phyloP scores from a whole-genome alignment of 1,140 invertebrate species.

The Carposina sasakii region DNA sequence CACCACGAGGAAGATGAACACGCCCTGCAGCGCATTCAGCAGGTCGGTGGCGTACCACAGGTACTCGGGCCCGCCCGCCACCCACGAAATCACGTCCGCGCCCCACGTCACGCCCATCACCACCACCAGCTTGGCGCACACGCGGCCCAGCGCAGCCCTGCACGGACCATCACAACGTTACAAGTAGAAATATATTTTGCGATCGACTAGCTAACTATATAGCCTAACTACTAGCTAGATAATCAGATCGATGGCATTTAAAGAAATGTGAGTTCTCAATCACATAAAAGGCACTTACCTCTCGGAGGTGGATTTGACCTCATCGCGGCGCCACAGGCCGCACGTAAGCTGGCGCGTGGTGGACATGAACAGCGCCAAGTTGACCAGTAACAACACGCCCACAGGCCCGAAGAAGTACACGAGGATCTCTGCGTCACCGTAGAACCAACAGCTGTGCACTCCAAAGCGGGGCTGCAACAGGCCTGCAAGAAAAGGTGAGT shows the following conservation, averaged over 20 bases:
- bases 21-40: conserved; percentile 87
- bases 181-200: no score
- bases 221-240: no score
- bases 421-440: conserved; percentile 83
- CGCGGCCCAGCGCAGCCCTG: conserved; percentile 83
- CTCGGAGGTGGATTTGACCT: conserved; percentile 89
- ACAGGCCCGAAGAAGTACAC: conserved; percentile 89
- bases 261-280: no score
- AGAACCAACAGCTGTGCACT: conserved; percentile 85
- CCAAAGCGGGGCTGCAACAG: conserved; percentile 83
- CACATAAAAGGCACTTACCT: conserved; percentile 76
- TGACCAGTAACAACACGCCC: conserved; percentile 82
- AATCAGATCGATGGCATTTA: no score
- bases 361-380: conserved; percentile 84
- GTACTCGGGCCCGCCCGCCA: conserved; percentile 82
- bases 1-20: conserved; percentile 92
- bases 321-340: conserved; percentile 88
- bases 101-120: conserved; percentile 91
- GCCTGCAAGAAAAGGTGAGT: no score
- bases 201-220: no score
- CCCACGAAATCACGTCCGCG: conserved; percentile 83
- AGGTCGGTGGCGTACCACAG: conserved; percentile 87
- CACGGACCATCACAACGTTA: conserved; percentile 27
- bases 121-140: conserved; percentile 87
- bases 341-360: conserved; percentile 89